Conservation (phyloP, 2,797 vertebrate genomes). For the Danio kyathit region DNA sequence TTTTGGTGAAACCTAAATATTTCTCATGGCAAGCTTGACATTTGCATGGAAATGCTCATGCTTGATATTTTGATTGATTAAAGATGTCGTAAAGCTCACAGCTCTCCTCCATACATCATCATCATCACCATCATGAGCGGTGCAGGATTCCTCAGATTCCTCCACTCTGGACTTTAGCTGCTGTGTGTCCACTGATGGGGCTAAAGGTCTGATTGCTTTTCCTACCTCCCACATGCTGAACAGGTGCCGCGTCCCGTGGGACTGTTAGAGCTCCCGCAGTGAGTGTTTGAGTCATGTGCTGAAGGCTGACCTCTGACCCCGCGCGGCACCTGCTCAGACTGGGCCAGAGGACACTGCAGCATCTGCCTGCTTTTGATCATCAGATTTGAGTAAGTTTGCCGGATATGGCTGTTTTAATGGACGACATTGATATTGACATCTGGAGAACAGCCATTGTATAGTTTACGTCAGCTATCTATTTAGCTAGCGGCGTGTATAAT, state of each 20-base stretch:
- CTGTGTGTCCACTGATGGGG: conserved; percentile 57
- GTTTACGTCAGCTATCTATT: too few relatives aligned
- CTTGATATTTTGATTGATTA: too few relatives aligned
- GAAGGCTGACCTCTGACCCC: conserved; percentile 73
- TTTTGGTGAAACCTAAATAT: too few relatives aligned
- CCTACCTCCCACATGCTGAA: conserved; percentile 81
- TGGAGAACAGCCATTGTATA: not conserved
- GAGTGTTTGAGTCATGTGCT: conserved; percentile 60
- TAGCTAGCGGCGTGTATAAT: too few relatives aligned
- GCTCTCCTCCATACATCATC: conserved; percentile 59
- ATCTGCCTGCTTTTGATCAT: conserved; percentile 41
- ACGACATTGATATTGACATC: not conserved
- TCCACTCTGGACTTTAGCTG: conserved; percentile 56
- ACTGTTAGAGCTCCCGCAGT: conserved; percentile 71
- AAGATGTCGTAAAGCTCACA: too few relatives aligned
- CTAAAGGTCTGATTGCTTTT: conserved; percentile 60
- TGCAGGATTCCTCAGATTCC: conserved; percentile 75
- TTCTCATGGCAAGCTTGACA: too few relatives aligned
- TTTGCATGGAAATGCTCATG: too few relatives aligned
- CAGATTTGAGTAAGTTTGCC: not conserved
- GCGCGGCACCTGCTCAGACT: conserved; percentile 76
- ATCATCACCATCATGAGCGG: conserved; percentile 62
- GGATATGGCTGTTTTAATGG: not conserved
- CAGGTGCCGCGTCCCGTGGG: conserved; percentile 80
- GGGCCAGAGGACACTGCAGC: conserved; percentile 55